Percentiles rank a stretch among this genome's conserved stretches.
Conservation (phyloP, 2,113 vertebrate genomes). For the Apodemus sylvaticus region DNA sequence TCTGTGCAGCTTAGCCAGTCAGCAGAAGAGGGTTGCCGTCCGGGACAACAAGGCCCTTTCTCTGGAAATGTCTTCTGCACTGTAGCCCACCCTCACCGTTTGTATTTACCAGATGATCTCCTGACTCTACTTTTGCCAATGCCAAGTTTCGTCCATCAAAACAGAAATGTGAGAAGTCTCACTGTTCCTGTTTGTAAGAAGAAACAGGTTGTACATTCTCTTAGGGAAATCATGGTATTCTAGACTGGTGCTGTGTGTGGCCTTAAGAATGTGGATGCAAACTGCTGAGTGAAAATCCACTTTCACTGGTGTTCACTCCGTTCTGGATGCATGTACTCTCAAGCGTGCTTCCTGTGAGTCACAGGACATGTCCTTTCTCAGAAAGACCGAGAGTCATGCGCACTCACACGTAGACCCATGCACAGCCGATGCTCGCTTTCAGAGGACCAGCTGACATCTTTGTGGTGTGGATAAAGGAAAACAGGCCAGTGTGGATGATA, state of each 20-base stretch:
- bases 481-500: neutral
- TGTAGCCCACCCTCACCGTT: neutral
- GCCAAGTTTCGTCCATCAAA: neutral
- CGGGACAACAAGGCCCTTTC: neutral
- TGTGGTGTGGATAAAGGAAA: constrained; percentile 1
- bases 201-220: neutral
- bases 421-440: neutral
- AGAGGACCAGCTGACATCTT: neutral
- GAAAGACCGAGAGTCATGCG: neutral
- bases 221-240: neutral
- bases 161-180: neutral
- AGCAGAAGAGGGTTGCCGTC: neutral
- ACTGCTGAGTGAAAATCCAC: neutral
- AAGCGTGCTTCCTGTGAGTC: too few relatives aligned
- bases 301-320: neutral
- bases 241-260: neutral
- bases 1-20: neutral
- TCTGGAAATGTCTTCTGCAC: neutral
- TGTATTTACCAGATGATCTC: constrained; percentile 2
- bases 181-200: neutral
- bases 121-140: neutral
- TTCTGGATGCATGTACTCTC: neutral
- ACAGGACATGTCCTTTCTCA: neutral
- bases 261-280: neutral
- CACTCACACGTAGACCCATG: neutral